Percentiles rank a stretch among this genome's conserved stretches.
These are phyloP conservation scores for Megalops cyprinoides DNA, from an alignment of 2,797 vertebrate genomes.

Conservation along the genomic window DNA sequence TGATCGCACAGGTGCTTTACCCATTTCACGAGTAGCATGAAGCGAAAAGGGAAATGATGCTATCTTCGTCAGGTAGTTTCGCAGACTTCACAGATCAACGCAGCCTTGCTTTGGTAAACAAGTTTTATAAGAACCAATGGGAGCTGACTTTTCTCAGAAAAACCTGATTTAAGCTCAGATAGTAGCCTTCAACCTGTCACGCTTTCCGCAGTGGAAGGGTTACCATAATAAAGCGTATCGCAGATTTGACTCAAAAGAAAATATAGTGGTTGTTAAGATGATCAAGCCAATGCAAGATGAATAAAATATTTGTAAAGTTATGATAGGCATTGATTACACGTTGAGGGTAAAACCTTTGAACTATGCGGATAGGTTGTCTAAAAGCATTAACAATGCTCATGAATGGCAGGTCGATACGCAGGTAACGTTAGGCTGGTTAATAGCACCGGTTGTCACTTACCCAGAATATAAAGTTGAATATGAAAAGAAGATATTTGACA, in stretches of 20 bases:
- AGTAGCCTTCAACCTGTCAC: conserved; percentile 21
- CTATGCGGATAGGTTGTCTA: neutral
- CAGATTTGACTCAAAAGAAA: too few species aligned
- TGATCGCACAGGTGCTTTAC: too few species aligned
- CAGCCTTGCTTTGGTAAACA: neutral
- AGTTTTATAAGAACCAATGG: neutral
- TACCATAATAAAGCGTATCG: too few species aligned
- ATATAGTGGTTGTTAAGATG: too few species aligned
- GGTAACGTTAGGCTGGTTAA: neutral
- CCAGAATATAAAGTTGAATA: conserved; percentile 96
- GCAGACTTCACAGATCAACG: neutral
- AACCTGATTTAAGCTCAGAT: conserved; percentile 14
- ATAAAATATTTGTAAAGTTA: too few species aligned
- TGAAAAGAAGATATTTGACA: conserved; percentile 91
- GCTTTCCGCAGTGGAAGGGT: neutral
- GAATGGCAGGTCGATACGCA: neutral
- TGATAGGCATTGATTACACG: too few species aligned
- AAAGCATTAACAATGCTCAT: neutral
- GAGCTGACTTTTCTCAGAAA: conserved; percentile 5
- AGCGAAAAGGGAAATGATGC: too few species aligned
- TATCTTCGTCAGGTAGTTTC: too few species aligned
- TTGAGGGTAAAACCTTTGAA: neutral
- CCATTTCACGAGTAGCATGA: too few species aligned
- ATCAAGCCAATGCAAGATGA: too few species aligned
- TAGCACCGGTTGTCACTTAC: conserved; percentile 72